Base-by-base conservation (phyloP, 2,888 invertebrate genomes). In the Nasonovia ribisnigri region DNA sequence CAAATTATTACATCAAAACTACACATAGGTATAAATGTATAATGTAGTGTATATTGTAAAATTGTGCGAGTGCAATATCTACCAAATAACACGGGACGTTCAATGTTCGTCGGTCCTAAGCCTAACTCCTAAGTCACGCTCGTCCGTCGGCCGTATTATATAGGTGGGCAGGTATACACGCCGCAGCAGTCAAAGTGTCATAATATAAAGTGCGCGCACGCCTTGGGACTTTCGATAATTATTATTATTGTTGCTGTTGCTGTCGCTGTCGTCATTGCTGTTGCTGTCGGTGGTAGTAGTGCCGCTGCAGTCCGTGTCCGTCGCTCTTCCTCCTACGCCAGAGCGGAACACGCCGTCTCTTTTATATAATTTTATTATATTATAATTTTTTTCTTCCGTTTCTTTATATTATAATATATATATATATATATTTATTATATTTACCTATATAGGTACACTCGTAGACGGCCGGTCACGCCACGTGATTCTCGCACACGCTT, bases 331-430 rank as follows among this genome's bases (percentile, higher is more conserved):
- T 84, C 89, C 89, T 90, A 93, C 93, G 86, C 90, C 51, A 86
- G 90, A 89, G 29, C 84, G 84, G 86, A 86, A 93, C 90, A 86
- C 86, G 67, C 93, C 36, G 93, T 93, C 90, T 93, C 93, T 93
- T 93, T 90, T 92, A 88, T 77, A 20, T 77, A 77, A 77, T 88
- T 92, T 92, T 92, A 42, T 42, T 24, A 24, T 90, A 86, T 86
- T 91, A 43, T 91, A 46, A 86, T 86, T 86, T 77, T 51, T 57
- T 54, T 43, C 36, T n/a, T 77, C 36, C 36, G 48, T 51, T 51
- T 10, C 88, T 88, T 51, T 43, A 86, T 77, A 42, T 36, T 77
- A 77, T 20, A 77, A n/a, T 67, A 26, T 67, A 16, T 46, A 67
- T 67, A 67, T 67, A 67, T 67, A 67, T 16, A 11, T 54, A 5